Percentiles rank a stretch among this genome's conserved stretches.
These are phyloP conservation scores for Protodeltote pygarga DNA, from an alignment of 2,888 invertebrate genomes.

Conservation along the genomic window DNA sequence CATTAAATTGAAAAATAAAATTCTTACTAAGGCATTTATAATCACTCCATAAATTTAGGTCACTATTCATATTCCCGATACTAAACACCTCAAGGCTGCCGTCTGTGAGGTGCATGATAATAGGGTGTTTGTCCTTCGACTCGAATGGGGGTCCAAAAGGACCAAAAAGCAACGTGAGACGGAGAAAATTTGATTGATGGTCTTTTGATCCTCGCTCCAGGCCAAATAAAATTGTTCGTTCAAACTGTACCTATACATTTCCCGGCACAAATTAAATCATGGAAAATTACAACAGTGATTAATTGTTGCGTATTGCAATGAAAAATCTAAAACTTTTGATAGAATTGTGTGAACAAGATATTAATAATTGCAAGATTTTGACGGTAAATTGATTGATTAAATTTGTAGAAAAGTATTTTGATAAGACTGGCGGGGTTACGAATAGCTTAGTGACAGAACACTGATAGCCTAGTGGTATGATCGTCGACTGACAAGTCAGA, in stretches of 20 bases:
- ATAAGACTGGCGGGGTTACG: too few species aligned
- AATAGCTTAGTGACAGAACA: too few species aligned
- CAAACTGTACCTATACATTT: slow-evolving; percentile 3
- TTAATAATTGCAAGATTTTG: not conserved
- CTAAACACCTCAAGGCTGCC: slow-evolving; percentile 40
- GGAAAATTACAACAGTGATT: slow-evolving; percentile 26
- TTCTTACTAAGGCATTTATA: slow-evolving; percentile 2
- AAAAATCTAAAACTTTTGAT: slow-evolving; percentile 16
- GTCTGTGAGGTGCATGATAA: slow-evolving; percentile 24
- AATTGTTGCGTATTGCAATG: slow-evolving; percentile 24
- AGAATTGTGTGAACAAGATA: slow-evolving; percentile 3
- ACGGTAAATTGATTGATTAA: not conserved
- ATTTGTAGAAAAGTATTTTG: not conserved
- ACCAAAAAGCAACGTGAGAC: slow-evolving; percentile 18
- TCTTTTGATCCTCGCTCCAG: slow-evolving; percentile 2
- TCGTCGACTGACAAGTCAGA: too few species aligned
- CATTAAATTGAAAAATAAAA: not conserved
- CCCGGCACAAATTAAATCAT: slow-evolving; percentile 14
- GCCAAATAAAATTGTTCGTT: slow-evolving; percentile 6
- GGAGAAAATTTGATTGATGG: slow-evolving; percentile 26
- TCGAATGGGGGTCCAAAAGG: slow-evolving; percentile 12
- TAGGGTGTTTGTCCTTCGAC: slow-evolving; percentile 28
- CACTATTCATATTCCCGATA: slow-evolving; percentile 37
- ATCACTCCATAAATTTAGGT: slow-evolving; percentile 21
- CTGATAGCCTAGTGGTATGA: too few species aligned